phyloP scores from a whole-genome alignment of 2,888 invertebrate species.

The Lasioglossum figueresi region DNA sequence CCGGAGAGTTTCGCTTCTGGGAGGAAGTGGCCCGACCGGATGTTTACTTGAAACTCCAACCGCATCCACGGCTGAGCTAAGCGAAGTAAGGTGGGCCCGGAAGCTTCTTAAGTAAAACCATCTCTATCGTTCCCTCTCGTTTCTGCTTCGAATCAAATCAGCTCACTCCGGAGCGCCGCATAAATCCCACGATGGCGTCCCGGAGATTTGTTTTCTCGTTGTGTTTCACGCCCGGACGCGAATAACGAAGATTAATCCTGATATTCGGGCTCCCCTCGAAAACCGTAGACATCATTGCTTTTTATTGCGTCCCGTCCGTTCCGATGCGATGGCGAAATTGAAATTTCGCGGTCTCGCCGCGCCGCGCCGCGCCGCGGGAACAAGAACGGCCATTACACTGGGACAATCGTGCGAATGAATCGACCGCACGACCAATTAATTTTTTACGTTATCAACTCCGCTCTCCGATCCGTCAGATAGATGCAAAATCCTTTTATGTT shows the following conservation, averaged over 20 bases:
- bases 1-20: constrained; percentile 67
- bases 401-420: neutral
- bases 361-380: neutral
- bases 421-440: neutral
- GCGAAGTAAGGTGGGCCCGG: constrained; percentile 72
- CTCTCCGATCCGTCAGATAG: neutral
- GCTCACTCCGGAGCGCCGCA: constrained; percentile 55
- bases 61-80: constrained; percentile 68
- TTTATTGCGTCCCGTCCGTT: constrained; percentile 21
- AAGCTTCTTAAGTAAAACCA: constrained; percentile 75
- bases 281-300: constrained; percentile 36
- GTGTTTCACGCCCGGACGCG: constrained; percentile 58
- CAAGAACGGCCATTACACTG: neutral
- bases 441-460: neutral
- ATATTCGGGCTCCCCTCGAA: constrained; percentile 24
- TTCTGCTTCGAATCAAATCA: constrained; percentile 61
- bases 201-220: constrained; percentile 67
- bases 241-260: constrained; percentile 69
- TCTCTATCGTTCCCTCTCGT: constrained; percentile 54
- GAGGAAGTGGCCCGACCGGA: constrained; percentile 70
- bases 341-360: neutral
- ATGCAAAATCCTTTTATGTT: neutral
- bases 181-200: constrained; percentile 58
- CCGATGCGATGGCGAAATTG: constrained; percentile 4
- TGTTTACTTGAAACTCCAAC: constrained; percentile 76